A percentile compares a stretch with the other conserved stretches of the same genome.
Conservation (phyloP, 2,113 vertebrate genomes). For the Mionectes macconnelli region DNA sequence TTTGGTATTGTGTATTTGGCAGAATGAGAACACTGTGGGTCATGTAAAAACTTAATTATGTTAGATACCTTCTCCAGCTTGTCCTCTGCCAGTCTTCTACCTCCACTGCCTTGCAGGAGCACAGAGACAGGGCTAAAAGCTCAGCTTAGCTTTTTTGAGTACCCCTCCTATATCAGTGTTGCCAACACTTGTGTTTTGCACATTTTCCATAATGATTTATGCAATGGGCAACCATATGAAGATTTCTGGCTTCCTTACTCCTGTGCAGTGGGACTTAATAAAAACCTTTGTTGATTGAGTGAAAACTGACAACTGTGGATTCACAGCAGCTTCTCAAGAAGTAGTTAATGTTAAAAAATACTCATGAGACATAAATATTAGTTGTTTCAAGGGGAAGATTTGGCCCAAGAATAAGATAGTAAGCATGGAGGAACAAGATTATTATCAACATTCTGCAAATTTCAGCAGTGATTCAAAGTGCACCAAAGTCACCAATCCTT, state of each 20-base stretch:
- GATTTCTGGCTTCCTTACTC: neutral
- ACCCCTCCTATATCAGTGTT: neutral
- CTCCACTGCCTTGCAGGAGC: neutral
- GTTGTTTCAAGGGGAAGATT: neutral
- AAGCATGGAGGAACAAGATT: neutral
- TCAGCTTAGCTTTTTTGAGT: neutral
- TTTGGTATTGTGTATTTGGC: neutral
- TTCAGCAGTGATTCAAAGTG: neutral
- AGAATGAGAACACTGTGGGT: neutral
- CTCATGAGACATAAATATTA: neutral
- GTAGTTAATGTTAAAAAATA: neutral
- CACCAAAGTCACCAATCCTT: neutral
- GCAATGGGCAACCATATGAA: neutral
- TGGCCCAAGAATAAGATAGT: neutral
- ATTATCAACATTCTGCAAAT: neutral
- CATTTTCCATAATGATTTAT: neutral
- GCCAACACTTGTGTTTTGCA: neutral
- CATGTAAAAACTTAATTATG: neutral
- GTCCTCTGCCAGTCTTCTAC: neutral
- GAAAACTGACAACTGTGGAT: neutral
- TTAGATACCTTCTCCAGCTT: neutral
- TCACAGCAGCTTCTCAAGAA: neutral
- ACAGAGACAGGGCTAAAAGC: neutral
- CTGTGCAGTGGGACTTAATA: neutral
- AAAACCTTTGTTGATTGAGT: neutral